Evolutionary conservation across 2,113 vertebrate genomes (phyloP).

Genomic region (Dromas ardeola): DNA sequence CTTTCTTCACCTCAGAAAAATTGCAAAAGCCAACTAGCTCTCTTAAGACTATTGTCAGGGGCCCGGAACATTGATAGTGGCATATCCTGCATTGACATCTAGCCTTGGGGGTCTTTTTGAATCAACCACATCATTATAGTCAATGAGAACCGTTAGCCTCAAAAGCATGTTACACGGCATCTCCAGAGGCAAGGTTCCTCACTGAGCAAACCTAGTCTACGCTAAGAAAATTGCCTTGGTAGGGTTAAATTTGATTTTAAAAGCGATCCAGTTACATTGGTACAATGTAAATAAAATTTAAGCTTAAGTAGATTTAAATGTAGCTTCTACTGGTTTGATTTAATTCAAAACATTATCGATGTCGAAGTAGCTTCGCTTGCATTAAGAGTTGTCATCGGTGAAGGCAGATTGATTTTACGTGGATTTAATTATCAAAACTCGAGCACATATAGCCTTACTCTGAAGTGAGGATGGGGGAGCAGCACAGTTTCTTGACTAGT

Average conservation of each 20-base stretch:
- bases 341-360: neutral
- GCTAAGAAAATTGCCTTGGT: neutral
- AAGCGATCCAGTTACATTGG: neutral
- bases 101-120: neutral
- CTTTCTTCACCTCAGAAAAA: constrained; percentile 4
- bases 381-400: neutral
- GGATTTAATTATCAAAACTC: neutral
- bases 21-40: neutral
- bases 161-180: neutral
- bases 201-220: neutral
- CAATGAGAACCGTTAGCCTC: neutral
- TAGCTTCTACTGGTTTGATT: neutral
- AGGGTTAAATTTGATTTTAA: neutral
- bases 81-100: neutral
- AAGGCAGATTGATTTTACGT: neutral
- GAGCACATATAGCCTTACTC: neutral
- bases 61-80: neutral
- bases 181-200: neutral
- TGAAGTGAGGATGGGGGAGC: neutral
- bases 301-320: neutral
- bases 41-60: neutral
- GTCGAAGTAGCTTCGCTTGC: neutral
- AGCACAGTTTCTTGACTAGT: neutral
- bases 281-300: neutral
- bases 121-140: neutral